Percentiles rank a stretch among this genome's conserved stretches.
These are phyloP conservation scores for Orthonevra nobilis DNA, from an alignment of 2,888 invertebrate species.

Conservation along the genomic window DNA sequence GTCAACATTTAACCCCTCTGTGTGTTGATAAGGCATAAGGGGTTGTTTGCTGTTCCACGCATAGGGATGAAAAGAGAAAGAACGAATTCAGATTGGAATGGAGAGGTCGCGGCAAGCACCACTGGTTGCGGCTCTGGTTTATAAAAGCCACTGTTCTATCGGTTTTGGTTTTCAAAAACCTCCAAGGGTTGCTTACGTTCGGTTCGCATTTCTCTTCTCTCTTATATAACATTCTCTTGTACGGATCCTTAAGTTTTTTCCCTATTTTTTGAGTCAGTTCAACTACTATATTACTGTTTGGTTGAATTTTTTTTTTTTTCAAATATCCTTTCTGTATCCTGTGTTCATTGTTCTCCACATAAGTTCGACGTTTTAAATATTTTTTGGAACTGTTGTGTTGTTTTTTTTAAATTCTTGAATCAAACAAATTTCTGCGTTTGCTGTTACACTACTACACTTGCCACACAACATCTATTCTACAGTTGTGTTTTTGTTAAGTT, in stretches of 20 bases:
- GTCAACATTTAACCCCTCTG: constrained; percentile 60
- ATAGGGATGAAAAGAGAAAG: constrained; percentile 69
- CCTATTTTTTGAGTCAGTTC: constrained; percentile 72
- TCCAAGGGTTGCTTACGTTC: constrained; percentile 81
- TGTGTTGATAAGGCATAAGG: constrained; percentile 45
- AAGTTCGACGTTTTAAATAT: constrained; percentile 32
- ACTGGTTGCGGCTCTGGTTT: constrained; percentile 73
- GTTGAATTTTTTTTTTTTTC: constrained; percentile 46
- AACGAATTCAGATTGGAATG: constrained; percentile 51
- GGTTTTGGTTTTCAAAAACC: constrained; percentile 80
- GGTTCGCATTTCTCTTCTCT: constrained; percentile 81
- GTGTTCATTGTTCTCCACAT: constrained; percentile 31
- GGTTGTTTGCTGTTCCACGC: constrained; percentile 56
- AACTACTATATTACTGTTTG: constrained; percentile 55
- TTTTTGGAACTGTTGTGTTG: not conserved
- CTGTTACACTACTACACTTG: constrained; percentile 75
- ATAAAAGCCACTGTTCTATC: constrained; percentile 78
- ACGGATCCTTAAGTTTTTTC: constrained; percentile 78
- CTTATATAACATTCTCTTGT: constrained; percentile 80
- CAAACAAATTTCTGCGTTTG: constrained; percentile 72
- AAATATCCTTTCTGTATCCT: constrained; percentile 26
- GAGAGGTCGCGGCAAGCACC: constrained; percentile 54
- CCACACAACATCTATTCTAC: constrained; percentile 71
- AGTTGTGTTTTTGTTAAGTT: constrained; percentile 65
- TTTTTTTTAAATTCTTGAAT: constrained; percentile 12